Conservation (phyloP, 2,113 vertebrate genomes). For the Serinus canaria region DNA sequence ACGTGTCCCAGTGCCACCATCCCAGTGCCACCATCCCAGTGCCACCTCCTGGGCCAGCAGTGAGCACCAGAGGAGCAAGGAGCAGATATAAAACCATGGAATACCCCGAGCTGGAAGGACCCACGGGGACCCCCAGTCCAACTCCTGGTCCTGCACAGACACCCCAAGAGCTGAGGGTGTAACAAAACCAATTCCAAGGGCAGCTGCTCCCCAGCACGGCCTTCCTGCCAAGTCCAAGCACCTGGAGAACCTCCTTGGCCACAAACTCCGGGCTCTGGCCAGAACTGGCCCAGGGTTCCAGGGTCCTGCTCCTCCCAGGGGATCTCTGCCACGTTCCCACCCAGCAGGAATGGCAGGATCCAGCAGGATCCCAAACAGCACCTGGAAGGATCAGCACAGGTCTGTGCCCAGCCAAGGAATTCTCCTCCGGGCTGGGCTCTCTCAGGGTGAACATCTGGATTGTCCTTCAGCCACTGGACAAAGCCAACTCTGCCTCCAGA, state of each 20-base stretch:
- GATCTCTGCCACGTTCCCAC: background rate
- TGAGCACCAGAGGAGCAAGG: too few relatives aligned
- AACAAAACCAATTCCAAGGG: background rate
- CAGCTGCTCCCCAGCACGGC: background rate
- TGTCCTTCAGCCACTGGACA: background rate
- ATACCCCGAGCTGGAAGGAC: too few relatives aligned
- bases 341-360: background rate
- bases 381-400: background rate
- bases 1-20: background rate
- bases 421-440: background rate
- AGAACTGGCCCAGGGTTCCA: background rate
- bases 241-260: background rate
- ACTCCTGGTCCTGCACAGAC: background rate
- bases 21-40: background rate
- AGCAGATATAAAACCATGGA: too few relatives aligned
- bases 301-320: background rate
- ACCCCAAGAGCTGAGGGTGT: background rate
- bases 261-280: background rate
- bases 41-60: background rate
- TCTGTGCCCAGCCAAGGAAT: background rate
- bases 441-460: background rate
- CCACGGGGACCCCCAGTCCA: too few relatives aligned
- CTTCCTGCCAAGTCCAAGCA: background rate
- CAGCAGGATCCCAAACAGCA: background rate
- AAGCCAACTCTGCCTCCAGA: rapidly evolving